phyloP scores from a whole-genome alignment of 1,140 invertebrate genomes.

The Hormaphis cornu region DNA sequence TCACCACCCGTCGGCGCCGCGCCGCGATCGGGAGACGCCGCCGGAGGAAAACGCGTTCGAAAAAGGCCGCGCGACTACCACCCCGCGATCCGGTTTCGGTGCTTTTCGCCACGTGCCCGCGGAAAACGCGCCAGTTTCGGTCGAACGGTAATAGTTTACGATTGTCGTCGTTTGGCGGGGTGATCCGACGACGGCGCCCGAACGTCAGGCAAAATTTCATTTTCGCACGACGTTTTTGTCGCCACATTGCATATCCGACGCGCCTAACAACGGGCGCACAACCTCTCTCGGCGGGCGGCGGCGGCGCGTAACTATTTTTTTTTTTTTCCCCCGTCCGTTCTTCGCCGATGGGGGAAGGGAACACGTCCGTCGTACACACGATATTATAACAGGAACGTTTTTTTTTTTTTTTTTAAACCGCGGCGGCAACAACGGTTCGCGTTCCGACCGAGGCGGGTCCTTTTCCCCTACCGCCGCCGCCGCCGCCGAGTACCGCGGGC shows the following conservation, averaged over 20 bases:
- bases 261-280: neutral
- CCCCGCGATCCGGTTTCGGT: neutral
- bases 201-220: no score
- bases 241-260: slow-evolving; percentile 7
- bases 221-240: slow-evolving; percentile 8
- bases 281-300: neutral
- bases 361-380: no score
- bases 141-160: no score
- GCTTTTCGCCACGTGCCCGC: no score
- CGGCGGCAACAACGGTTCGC: neutral
- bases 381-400: neutral
- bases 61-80: neutral
- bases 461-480: slow-evolving; percentile 2
- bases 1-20: neutral
- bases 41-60: neutral
- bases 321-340: no score
- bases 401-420: neutral
- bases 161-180: no score
- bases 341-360: neutral
- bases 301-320: neutral
- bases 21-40: neutral
- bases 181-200: neutral
- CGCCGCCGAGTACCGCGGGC: neutral
- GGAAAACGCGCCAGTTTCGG: no score
- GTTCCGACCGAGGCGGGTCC: slow-evolving; percentile 30